phyloP scores from a whole-genome alignment of 2,113 vertebrate species.

The Excalfactoria chinensis region DNA sequence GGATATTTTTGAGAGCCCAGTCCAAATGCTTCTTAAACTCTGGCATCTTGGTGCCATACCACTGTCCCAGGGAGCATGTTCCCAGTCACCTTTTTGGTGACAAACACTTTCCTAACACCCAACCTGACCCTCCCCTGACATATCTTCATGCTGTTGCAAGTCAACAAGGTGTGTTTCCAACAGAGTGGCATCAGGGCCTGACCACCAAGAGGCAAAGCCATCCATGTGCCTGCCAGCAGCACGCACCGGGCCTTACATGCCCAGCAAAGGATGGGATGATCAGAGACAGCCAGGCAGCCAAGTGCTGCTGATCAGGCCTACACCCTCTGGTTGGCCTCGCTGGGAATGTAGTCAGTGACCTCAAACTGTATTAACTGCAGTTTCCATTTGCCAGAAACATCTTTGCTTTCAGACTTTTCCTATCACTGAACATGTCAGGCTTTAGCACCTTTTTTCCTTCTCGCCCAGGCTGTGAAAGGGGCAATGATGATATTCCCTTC shows the following conservation, averaged over 20 bases:
- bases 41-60: neutral
- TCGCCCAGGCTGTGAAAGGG: neutral
- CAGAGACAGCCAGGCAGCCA: neutral
- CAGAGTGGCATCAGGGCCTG: neutral
- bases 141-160: neutral
- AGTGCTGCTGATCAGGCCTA: neutral
- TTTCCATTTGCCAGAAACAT: neutral
- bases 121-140: neutral
- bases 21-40: neutral
- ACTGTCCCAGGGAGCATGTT: neutral
- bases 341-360: neutral
- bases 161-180: neutral
- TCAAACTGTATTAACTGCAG: neutral
- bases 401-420: neutral
- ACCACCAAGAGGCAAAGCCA: rapidly evolving
- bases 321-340: neutral
- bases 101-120: too few species aligned
- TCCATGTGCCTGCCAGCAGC: neutral
- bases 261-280: neutral
- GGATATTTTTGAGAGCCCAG: too few species aligned
- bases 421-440: neutral
- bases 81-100: neutral
- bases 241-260: too few species aligned
- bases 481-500: neutral
- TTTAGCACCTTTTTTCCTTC: neutral